Base-by-base conservation (phyloP, 1,140 invertebrate genomes). In the Andricus grossulariae region DNA sequence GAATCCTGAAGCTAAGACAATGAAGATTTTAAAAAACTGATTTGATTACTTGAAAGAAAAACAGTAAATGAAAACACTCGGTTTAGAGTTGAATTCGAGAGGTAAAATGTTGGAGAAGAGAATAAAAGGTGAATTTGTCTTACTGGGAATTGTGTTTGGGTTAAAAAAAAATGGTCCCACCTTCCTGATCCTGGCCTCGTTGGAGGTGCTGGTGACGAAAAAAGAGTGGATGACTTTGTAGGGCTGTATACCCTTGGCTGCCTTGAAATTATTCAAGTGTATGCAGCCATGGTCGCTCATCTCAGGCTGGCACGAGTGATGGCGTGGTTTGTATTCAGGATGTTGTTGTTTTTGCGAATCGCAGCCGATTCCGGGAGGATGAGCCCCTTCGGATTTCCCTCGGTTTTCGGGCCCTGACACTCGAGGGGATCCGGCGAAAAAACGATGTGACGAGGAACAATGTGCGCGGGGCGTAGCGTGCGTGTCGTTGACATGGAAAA, bases 221-320 rank as follows among this genome's bases (percentile, higher is more conserved):
- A 92, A 93, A 74, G 93, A 91, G 88, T 94, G 92, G 85, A 94
- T 93, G 80, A 94, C 93, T 92, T 94, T 94, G 89, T 95, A 96
- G 75, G 95, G 93, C 88, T 94, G 93, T 82, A 93, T 93, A 81
- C 95, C 95, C 90, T 95, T 94, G 66, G 94, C 93, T 86, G 93
- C 93, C 92, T 96, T 96, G 91, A 95, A 95, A 92, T 94, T 95
- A 92, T 92, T 94, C 85, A 96, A 92, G 92, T 96, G 95, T 92
- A 94, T 93, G 89, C 95, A 96, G 86, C 95, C 95, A 93, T 92
- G 92, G 90, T 94, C 93, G 91, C 93, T 94, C 94, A 94, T 94
- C 91, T 92, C 90, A 90, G 80, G 83, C 78, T 84, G 74, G 72
- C 75, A 60, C 54, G 78, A 86, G 73, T 78, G 73, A 81, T 80